phyloP scores from a whole-genome alignment of 2,888 invertebrate genomes.

The Neocrepidodera transversa region DNA sequence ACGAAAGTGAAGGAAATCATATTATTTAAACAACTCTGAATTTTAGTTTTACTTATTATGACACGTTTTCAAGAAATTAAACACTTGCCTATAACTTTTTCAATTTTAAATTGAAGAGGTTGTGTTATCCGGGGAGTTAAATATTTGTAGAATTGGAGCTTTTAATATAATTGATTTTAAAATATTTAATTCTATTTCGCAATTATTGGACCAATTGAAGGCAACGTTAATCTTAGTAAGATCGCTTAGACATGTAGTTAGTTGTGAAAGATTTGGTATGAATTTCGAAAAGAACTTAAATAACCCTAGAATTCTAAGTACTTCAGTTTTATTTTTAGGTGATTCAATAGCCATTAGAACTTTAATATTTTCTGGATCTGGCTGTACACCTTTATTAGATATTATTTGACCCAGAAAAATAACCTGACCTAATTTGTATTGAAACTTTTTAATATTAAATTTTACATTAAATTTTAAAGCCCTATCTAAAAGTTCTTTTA shows the following conservation, averaged over 20 bases:
- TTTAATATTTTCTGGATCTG: constrained; percentile 28
- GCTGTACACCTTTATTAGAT: constrained; percentile 27
- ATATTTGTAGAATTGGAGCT: too few relatives aligned
- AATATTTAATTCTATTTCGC: constrained; percentile 10
- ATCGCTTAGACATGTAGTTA: constrained; percentile 30
- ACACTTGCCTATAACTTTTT: too few relatives aligned
- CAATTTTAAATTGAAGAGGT: too few relatives aligned
- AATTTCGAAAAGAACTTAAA: constrained; percentile 39
- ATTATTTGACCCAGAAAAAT: constrained; percentile 33
- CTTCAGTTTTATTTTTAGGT: constrained; percentile 31
- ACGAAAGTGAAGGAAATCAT: too few relatives aligned
- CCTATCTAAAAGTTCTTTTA: constrained; percentile 31
- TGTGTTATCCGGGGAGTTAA: too few relatives aligned
- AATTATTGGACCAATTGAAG: constrained; percentile 25
- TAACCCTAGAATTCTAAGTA: constrained; percentile 34
- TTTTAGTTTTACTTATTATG: too few relatives aligned
- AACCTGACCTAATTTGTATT: constrained; percentile 33
- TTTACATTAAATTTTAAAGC: constrained; percentile 36
- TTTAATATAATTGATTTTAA: constrained; percentile 7
- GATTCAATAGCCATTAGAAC: constrained; percentile 27
- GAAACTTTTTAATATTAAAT: constrained; percentile 41
- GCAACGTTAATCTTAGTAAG: constrained; percentile 30
- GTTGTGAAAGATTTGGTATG: constrained; percentile 34
- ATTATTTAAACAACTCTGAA: too few relatives aligned
- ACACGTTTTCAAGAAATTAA: too few relatives aligned